These are phyloP conservation scores for Gallinago stenura DNA, from an alignment of 2,797 vertebrate species.

Conservation along the genomic window DNA sequence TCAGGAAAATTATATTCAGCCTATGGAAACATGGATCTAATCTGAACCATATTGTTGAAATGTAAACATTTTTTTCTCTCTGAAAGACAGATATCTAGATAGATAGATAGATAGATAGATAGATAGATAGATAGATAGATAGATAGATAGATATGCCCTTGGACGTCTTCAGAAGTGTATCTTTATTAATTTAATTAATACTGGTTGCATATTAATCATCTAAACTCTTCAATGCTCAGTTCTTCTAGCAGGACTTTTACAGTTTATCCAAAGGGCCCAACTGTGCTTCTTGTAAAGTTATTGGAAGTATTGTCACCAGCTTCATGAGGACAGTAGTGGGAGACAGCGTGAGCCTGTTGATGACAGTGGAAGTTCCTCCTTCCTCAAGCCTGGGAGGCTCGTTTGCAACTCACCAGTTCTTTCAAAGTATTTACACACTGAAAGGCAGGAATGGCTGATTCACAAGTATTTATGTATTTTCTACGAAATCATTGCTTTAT, in stretches of 20 bases:
- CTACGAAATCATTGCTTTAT: not conserved
- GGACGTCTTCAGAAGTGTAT: not conserved
- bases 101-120: too few relatives aligned
- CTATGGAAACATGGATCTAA: not conserved
- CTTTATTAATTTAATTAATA: not conserved
- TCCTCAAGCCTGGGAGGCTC: not conserved
- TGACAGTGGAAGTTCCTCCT: not conserved
- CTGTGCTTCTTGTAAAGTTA: not conserved
- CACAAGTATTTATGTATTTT: not conserved
- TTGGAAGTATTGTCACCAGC: not conserved
- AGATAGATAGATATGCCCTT: not conserved
- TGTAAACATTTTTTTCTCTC: not conserved
- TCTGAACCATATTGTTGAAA: not conserved
- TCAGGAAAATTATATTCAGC: not conserved
- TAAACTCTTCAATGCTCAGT: not conserved
- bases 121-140: too few relatives aligned
- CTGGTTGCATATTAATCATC: not conserved
- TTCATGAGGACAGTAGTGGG: not conserved
- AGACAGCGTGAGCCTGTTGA: not conserved
- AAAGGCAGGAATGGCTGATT: not conserved
- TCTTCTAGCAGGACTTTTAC: not conserved
- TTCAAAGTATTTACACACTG: not conserved
- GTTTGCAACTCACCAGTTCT: not conserved
- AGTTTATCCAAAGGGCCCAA: not conserved
- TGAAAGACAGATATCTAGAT: not conserved